Conservation (phyloP, 1,140 invertebrate genomes). For the Radopholus similis region DNA sequence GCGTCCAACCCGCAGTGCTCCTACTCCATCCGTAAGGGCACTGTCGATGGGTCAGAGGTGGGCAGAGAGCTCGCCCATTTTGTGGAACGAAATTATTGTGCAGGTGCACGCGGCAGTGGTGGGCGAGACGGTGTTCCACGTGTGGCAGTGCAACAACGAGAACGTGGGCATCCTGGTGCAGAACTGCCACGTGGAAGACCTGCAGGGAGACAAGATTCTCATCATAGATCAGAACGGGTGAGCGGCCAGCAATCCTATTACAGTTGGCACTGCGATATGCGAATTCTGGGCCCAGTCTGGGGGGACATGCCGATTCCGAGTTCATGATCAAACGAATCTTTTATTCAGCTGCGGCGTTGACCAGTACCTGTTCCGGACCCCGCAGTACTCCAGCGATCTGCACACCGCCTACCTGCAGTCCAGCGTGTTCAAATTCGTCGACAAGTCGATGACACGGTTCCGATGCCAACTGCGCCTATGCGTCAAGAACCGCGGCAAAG, state of each 20-base stretch:
- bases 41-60: slow-evolving; percentile 51
- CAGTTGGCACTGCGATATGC: neutral
- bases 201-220: slow-evolving; percentile 56
- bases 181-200: slow-evolving; percentile 58
- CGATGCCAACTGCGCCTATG: slow-evolving; percentile 57
- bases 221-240: slow-evolving; percentile 60
- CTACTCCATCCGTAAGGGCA: slow-evolving; percentile 57
- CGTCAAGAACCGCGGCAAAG: slow-evolving; percentile 53
- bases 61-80: neutral
- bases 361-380: slow-evolving; percentile 54
- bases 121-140: slow-evolving; percentile 53
- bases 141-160: slow-evolving; percentile 54
- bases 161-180: slow-evolving; percentile 58
- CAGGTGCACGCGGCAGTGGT: slow-evolving; percentile 44
- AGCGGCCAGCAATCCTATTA: neutral
- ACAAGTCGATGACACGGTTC: slow-evolving; percentile 59
- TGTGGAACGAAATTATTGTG: neutral
- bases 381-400: slow-evolving; percentile 51
- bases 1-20: slow-evolving; percentile 47
- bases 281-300: too few relatives aligned
- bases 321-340: neutral
- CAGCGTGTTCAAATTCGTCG: slow-evolving; percentile 60
- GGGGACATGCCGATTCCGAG: too few relatives aligned
- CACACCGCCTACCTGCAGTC: slow-evolving; percentile 56
- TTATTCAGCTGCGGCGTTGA: slow-evolving; percentile 54